phyloP scores from a whole-genome alignment of 2,888 invertebrate genomes.

The Lamellibrachia columna region DNA sequence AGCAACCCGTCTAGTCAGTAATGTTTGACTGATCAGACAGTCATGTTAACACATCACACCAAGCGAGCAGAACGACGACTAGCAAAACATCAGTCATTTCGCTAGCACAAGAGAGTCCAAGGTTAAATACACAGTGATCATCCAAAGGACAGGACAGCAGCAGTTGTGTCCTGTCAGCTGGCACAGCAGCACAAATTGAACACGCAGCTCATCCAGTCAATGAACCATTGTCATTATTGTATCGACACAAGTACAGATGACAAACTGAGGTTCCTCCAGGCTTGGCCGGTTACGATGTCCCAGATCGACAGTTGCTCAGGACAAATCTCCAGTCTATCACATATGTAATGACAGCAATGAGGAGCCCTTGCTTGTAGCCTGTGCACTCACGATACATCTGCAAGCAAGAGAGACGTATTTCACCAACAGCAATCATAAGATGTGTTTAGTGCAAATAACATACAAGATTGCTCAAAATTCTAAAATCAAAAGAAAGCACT shows the following conservation, averaged over 20 bases:
- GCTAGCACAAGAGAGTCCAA: neutral
- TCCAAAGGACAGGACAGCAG: neutral
- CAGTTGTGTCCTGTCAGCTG: neutral
- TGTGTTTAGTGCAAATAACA: neutral
- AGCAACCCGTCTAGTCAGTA: neutral
- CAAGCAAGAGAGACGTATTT: neutral
- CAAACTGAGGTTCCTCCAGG: neutral
- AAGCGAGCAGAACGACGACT: neutral
- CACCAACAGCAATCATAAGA: neutral
- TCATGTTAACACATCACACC: neutral
- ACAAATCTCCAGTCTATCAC: neutral
- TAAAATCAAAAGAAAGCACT: too few species aligned
- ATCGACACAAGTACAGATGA: neutral
- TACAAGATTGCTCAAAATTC: too few species aligned
- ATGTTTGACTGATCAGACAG: neutral
- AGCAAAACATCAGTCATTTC: neutral
- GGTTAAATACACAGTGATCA: neutral
- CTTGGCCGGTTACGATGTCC: neutral
- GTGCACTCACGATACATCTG: slow-evolving; percentile 5
- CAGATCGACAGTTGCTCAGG: neutral
- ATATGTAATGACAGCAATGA: neutral
- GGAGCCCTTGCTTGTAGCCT: neutral
- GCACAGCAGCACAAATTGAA: neutral
- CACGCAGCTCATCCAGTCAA: slow-evolving; percentile 5
- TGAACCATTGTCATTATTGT: neutral